Evolutionary conservation across 2,888 invertebrate genomes (phyloP).

Genomic region (Dyspetes luteomarginatus): DNA sequence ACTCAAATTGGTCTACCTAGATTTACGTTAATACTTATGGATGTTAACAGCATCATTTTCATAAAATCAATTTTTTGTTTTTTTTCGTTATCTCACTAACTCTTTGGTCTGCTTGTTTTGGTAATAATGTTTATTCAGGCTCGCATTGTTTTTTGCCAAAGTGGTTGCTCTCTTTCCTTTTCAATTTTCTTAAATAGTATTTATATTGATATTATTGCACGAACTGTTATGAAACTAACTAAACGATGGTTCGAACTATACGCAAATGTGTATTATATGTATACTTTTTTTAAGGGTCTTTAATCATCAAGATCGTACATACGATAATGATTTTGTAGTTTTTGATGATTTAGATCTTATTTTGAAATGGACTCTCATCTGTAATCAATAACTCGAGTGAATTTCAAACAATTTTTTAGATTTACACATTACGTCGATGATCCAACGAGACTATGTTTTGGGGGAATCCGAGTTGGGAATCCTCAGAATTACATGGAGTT

Average conservation of each 20-base stretch:
- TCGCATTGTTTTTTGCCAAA: background rate
- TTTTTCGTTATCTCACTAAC: background rate
- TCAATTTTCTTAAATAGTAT: background rate
- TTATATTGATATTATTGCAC: background rate
- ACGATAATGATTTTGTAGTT: background rate
- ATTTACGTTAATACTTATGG: background rate
- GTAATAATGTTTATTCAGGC: background rate
- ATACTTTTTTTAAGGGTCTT: background rate
- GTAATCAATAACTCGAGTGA: background rate
- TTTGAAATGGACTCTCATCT: background rate
- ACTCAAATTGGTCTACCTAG: background rate
- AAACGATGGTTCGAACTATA: constrained; percentile 9
- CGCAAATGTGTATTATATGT: too few relatives aligned
- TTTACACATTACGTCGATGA: too few relatives aligned
- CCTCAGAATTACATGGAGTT: too few relatives aligned
- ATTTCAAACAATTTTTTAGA: too few relatives aligned
- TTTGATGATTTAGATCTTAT: background rate
- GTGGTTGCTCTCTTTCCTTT: background rate
- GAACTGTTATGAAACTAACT: background rate
- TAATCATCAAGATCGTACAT: background rate
- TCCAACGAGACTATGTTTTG: too few relatives aligned
- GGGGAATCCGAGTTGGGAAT: too few relatives aligned
- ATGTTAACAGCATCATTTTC: background rate
- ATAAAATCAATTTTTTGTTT: background rate
- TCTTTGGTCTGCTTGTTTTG: background rate